Evolutionary conservation across 2,113 vertebrate species (phyloP), one percentile per base, ranked within the genome.

Genomic region (Empidonax traillii): DNA sequence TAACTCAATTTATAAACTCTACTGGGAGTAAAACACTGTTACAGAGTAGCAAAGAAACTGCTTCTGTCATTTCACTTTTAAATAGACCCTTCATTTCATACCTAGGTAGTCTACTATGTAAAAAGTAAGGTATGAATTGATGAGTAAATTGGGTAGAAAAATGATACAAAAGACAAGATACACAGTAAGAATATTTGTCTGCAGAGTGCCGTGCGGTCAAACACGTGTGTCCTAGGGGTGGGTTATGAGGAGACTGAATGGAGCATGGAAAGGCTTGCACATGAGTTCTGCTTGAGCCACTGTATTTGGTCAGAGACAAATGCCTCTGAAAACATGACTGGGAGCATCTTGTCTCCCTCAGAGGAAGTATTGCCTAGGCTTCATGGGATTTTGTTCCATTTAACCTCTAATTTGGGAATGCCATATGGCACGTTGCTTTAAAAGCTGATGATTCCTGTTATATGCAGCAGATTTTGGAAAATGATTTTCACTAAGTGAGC

Each of bases 341-440:
- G 28, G 62, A 69, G 14, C 37, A 31, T 41, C 24, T 10, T 85
- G 27, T 81, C 10, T 90, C 17, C 14, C 30, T 46, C 24, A 68
- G 58, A 77, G 13, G 39, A 28, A 35, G 15, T 43, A 76, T 55
- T 33, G 35, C 28, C 14, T 62, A 16, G 19, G 33, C 16, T 85
- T 35, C 7, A 7, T 33, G 47, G 53, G 35, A 72, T 67, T 94
- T 76, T 91, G 33, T 47, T 84, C 47, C n/a, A 77, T 51, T 62
- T 94, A 95, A 86, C 67, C 83, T 90, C 67, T 89, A 77, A 90
- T 62, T 89, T 95, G 62, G 73, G 46, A 81, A 74, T 71, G 73
- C 72, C 28, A 37, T 67, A 77, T 84, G 68, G 84, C 55, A 71
- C 30, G 31, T 52, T 91, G 72, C 68, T 76, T 77, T 92, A 66